Evolutionary conservation across 2,797 vertebrate species (phyloP).

Genomic region (Furcifer pardalis): DNA sequence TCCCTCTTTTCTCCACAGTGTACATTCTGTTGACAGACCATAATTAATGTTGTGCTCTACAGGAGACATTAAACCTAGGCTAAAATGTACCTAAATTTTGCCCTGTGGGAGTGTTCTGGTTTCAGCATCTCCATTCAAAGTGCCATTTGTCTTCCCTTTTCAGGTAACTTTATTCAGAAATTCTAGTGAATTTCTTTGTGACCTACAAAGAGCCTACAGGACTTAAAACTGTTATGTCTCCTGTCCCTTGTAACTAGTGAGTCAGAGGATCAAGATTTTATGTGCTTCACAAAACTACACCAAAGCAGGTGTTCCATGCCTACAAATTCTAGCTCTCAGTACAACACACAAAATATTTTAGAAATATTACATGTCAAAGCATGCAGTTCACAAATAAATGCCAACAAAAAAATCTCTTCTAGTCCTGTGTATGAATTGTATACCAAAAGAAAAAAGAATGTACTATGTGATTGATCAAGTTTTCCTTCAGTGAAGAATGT

Average conservation of each 20-base stretch:
- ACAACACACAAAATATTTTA: slow-evolving; percentile 49
- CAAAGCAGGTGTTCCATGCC: slow-evolving; percentile 87
- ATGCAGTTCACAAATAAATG: slow-evolving; percentile 47
- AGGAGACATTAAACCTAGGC: slow-evolving; percentile 81
- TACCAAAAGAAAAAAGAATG: slow-evolving; percentile 45
- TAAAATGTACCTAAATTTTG: slow-evolving; percentile 82
- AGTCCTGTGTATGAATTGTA: slow-evolving; percentile 39
- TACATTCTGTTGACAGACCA: slow-evolving; percentile 74
- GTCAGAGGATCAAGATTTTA: slow-evolving; percentile 74
- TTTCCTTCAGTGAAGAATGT: slow-evolving; percentile 38
- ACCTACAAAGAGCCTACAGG: slow-evolving; percentile 82
- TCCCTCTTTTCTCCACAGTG: slow-evolving; percentile 67
- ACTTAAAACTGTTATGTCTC: slow-evolving; percentile 76
- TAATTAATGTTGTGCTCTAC: slow-evolving; percentile 84
- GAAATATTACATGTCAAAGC: slow-evolving; percentile 20
- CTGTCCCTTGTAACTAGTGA: slow-evolving; percentile 73
- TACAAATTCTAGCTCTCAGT: slow-evolving; percentile 33
- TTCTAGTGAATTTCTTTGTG: slow-evolving; percentile 84
- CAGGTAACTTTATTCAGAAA: slow-evolving; percentile 86
- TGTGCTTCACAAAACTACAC: slow-evolving; percentile 63
- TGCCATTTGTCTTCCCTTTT: slow-evolving; percentile 88
- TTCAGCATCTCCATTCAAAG: slow-evolving; percentile 87
- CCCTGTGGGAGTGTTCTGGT: slow-evolving; percentile 85
- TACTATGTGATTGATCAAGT: slow-evolving; percentile 49
- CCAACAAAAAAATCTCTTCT: slow-evolving; percentile 30